Conservation (phyloP, 2,113 vertebrate species). For the Cnemophilus loriae region DNA sequence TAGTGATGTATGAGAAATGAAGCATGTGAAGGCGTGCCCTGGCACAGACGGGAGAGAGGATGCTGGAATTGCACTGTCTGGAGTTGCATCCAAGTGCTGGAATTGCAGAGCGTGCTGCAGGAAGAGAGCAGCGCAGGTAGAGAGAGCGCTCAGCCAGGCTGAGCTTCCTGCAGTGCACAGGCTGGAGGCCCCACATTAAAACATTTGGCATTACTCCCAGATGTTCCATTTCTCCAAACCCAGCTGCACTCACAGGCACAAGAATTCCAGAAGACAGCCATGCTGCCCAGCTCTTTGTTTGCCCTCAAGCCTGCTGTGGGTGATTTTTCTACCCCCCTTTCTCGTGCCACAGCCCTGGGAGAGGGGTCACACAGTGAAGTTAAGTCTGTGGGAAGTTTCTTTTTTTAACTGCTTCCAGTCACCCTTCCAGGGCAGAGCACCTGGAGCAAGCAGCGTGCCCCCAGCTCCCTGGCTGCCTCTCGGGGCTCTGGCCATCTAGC, state of each 20-base stretch:
- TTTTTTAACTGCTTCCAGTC: neutral
- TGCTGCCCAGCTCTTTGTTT: neutral
- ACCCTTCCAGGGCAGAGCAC: neutral
- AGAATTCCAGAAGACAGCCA: neutral
- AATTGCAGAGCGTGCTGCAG: neutral
- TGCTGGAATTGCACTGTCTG: neutral
- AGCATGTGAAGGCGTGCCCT: neutral
- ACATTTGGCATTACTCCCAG: constrained; percentile 11
- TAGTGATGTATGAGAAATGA: neutral
- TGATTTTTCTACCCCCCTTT: neutral
- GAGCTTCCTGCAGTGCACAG: neutral
- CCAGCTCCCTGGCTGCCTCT: neutral
- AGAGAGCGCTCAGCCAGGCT: neutral
- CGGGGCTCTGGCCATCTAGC: neutral
- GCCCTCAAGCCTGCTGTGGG: neutral
- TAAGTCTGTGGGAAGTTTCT: neutral
- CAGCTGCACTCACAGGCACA: neutral
- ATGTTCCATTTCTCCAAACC: neutral
- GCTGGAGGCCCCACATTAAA: neutral
- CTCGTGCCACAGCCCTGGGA: neutral
- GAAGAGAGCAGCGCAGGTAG: fast-evolving
- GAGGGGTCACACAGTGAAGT: fast-evolving
- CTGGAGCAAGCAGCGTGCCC: neutral
- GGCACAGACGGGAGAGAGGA: neutral
- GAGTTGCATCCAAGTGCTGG: neutral